Evolutionary conservation across 37 sponge, comb jelly and placozoan genomes (phyloP), one percentile per base, ranked within the genome.

Genomic region (Haliclona indistincta): DNA sequence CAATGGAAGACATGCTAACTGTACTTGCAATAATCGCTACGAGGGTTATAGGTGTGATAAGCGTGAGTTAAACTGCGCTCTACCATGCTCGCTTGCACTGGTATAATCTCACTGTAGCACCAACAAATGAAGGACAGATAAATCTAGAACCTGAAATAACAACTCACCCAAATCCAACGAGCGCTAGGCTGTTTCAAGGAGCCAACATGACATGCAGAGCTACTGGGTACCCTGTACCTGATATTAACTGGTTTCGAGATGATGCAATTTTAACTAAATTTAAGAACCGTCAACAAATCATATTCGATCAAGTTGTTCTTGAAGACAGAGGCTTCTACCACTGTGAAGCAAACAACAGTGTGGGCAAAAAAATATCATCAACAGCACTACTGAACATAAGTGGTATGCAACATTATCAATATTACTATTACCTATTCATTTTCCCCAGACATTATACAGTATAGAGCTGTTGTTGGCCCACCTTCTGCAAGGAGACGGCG

Each of bases 141-240:
- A n/a, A n/a, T n/a, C n/a, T n/a, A n/a, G n/a, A n/a, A n/a, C n/a
- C 60, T 7, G 28, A 11, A 25, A 58, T 58, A 6, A n/a, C 22
- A 8, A 26, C 7, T 6, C 13, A 58, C 7, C 60, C 60, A 58
- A 6, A 25, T 6, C 26, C 23, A 7, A 20, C 25, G 7, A 20
- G 11, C 11, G 60, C 26, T 20, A 26, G n/a, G n/a, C 25, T n/a
- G 23, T 58, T 25, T 58, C 25, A 8, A 58, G 6, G 26, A 25
- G 28, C 25, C n/a, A 58, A n/a, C 28, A 7, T 58, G 22, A 58
- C 60, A 7, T 58, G 60, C n/a, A 6, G 6, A 25, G 60, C 25
- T 8, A 58, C 60, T 7, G 60, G 60, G 22, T 58, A 58, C 25
- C 60, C 60, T 58, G 26, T 25, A 58, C 60, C 60, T 25, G 25